These are phyloP conservation scores for Microctonus aethiopoides DNA, from an alignment of 2,888 invertebrate genomes.

Conservation along the genomic window DNA sequence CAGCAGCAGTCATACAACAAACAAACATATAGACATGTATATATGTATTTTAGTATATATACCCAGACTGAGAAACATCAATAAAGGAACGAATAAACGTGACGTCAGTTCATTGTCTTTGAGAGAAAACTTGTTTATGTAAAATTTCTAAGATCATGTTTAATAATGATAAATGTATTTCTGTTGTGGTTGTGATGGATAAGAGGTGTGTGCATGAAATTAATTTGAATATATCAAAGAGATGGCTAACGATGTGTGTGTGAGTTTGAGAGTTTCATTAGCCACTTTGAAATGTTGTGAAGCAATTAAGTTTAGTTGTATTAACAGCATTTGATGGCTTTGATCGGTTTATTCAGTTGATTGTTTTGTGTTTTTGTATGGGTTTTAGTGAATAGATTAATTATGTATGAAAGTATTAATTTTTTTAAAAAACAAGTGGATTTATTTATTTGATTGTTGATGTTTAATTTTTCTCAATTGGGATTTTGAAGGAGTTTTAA, in stretches of 20 bases:
- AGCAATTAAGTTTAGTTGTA: neutral
- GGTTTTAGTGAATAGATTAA: too few relatives aligned
- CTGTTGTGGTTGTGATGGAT: neutral
- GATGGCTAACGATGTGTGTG: neutral
- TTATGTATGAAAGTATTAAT: too few relatives aligned
- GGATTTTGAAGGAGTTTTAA: too few relatives aligned
- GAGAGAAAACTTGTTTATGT: constrained; percentile 6
- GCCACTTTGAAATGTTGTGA: neutral
- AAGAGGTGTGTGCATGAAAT: neutral
- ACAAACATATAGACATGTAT: neutral
- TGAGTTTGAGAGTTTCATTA: neutral
- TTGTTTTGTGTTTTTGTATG: too few relatives aligned
- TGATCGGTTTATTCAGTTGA: too few relatives aligned
- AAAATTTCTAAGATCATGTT: neutral
- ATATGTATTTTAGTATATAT: too few relatives aligned
- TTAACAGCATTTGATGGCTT: too few relatives aligned
- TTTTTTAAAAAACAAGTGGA: too few relatives aligned
- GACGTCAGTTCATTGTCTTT: neutral
- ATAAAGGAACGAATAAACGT: neutral
- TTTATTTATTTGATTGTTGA: too few relatives aligned
- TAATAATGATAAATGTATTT: neutral
- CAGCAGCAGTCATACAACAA: neutral
- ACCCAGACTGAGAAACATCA: too few relatives aligned
- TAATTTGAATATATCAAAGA: constrained; percentile 12
- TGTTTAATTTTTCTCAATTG: too few relatives aligned